These are phyloP conservation scores for Anagrus nilaparvatae DNA, from an alignment of 1,140 invertebrate species.

Conservation along the genomic window DNA sequence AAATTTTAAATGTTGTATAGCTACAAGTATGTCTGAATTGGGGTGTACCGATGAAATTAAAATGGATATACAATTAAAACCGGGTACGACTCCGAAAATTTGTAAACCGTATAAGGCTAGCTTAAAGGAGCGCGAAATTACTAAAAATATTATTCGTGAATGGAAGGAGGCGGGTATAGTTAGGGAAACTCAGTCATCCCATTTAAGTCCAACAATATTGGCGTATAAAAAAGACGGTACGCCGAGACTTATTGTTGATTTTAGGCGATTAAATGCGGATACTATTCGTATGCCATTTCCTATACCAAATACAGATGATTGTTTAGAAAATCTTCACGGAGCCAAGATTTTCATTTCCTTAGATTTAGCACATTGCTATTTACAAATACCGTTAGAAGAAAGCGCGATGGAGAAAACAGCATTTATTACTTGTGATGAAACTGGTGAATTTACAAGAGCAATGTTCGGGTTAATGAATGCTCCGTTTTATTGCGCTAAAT, in stretches of 20 bases:
- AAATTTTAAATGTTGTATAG: not conserved
- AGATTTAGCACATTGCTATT: conserved; percentile 28
- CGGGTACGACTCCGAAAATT: not conserved
- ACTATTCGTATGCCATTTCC: conserved; percentile 34
- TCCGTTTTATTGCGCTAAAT: not conserved
- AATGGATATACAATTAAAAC: conserved; percentile 15
- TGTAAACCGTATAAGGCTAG: conserved; percentile 7
- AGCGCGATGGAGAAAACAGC: conserved; percentile 17
- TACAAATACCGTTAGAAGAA: not conserved
- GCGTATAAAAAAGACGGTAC: conserved; percentile 29
- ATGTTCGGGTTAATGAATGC: not conserved
- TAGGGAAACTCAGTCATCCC: conserved; percentile 3
- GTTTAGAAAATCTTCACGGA: conserved; percentile 18
- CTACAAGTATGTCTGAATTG: conserved; percentile 1
- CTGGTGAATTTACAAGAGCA: not conserved
- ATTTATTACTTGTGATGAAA: conserved; percentile 7
- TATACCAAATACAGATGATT: conserved; percentile 27
- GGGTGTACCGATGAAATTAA: conserved; percentile 2
- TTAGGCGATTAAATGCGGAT: conserved; percentile 28
- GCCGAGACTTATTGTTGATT: conserved; percentile 32
- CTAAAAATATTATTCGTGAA: conserved; percentile 2
- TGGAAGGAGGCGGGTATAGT: conserved; percentile 7
- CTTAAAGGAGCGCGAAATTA: not conserved
- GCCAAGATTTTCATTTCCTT: conserved; percentile 33
- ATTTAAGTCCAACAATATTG: conserved; percentile 21